Evolutionary conservation across 1,140 invertebrate genomes (phyloP).

Genomic region (Drosophila melanogaster): Release_6_plus_ISO1_MT NT_033779.5:18913001-18913500

Average conservation of each 20-base stretch:
- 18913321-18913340: too few species aligned
- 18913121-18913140: conserved; percentile 35
- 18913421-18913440: conserved; percentile 55
- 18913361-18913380: too few species aligned
- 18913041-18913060: conserved; percentile 77
- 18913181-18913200: background rate
- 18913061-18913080: conserved; percentile 80
- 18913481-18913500: conserved; percentile 32
- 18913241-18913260: too few species aligned
- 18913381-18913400: too few species aligned
- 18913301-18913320: too few species aligned
- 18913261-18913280: too few species aligned
- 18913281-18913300: too few species aligned
- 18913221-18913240: background rate
- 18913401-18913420: background rate
- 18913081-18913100: conserved; percentile 78
- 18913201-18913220: background rate
- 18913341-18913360: too few species aligned
- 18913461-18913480: conserved; percentile 8
- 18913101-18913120: conserved; percentile 52
- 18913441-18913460: conserved; percentile 64
- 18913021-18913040: conserved; percentile 50
- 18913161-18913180: conserved; percentile 13
- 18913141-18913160: background rate
- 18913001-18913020: conserved; percentile 14